Evolutionary conservation across 2,888 invertebrate species (phyloP).

Genomic region (Invenusta paracnida): DNA sequence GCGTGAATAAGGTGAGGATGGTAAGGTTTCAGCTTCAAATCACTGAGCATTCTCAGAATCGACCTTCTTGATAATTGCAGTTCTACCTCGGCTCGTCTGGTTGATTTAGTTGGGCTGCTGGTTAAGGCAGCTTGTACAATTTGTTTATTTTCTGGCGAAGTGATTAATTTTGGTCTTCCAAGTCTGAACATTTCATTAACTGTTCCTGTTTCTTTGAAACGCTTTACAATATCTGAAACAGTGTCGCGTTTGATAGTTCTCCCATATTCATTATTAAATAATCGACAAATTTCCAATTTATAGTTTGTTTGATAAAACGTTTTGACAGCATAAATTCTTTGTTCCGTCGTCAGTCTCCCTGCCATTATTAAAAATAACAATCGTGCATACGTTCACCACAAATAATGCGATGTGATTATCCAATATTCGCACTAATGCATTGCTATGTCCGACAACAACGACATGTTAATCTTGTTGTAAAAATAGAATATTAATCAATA

Average conservation of each 20-base stretch:
- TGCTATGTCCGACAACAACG: too few species aligned
- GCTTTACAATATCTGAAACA: slow-evolving; percentile 7
- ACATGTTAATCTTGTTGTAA: too few species aligned
- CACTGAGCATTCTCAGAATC: slow-evolving; percentile 15
- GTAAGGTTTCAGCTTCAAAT: slow-evolving; percentile 11
- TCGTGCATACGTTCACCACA: neutral
- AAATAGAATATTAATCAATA: too few species aligned
- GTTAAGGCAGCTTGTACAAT: neutral
- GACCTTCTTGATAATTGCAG: neutral
- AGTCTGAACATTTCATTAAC: neutral
- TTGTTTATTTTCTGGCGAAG: neutral
- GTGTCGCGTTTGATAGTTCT: slow-evolving; percentile 11
- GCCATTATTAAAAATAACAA: neutral
- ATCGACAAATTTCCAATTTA: neutral
- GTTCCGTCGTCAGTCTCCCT: neutral
- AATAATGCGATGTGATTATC: neutral
- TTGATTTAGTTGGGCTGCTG: slow-evolving; percentile 23
- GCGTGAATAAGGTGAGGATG: slow-evolving; percentile 22
- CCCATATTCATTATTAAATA: neutral
- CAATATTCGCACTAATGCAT: neutral
- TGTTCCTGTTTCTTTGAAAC: neutral
- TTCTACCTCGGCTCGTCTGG: neutral
- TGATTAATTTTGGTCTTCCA: neutral
- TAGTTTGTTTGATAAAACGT: neutral
- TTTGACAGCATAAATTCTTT: neutral